A percentile compares a stretch with the other conserved stretches of the same genome.
Evolutionary conservation across 2,888 invertebrate genomes (phyloP).

Genomic region (Pristionchus arcanus): DNA sequence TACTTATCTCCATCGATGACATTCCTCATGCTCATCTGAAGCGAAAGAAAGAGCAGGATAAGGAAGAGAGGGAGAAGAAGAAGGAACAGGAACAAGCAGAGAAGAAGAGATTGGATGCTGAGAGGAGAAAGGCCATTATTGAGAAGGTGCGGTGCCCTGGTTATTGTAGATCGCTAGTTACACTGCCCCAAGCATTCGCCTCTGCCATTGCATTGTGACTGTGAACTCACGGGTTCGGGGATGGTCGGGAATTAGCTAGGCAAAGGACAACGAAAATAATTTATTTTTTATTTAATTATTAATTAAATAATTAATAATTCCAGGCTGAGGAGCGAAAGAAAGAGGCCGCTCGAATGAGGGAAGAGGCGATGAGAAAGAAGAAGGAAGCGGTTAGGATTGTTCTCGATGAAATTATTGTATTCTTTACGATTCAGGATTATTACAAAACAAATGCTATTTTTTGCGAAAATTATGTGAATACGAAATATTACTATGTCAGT

Average conservation of each 20-base stretch:
- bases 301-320: background rate
- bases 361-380: background rate
- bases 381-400: background rate
- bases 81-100: slow-evolving; percentile 57
- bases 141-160: slow-evolving; percentile 11
- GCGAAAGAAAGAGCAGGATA: slow-evolving; percentile 54
- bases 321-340: slow-evolving; percentile 14
- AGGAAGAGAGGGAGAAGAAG: slow-evolving; percentile 57
- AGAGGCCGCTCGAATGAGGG: background rate
- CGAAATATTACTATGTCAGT: too few species aligned
- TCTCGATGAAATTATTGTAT: background rate
- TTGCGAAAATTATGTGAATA: too few species aligned
- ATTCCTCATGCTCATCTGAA: slow-evolving; percentile 64
- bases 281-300: too few species aligned
- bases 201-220: too few species aligned
- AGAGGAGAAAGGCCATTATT: slow-evolving; percentile 25
- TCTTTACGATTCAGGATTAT: background rate
- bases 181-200: too few species aligned
- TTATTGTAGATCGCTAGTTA: too few species aligned
- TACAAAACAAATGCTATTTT: too few species aligned
- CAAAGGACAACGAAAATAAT: too few species aligned
- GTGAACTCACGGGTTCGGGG: too few species aligned
- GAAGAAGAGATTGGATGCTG: slow-evolving; percentile 50
- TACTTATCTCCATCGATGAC: slow-evolving; percentile 66
- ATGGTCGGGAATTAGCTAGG: too few species aligned